Percentiles rank a stretch among this genome's conserved stretches.
Conservation (phyloP, 2,113 vertebrate genomes). For the Ailuropoda melanoleuca region DNA sequence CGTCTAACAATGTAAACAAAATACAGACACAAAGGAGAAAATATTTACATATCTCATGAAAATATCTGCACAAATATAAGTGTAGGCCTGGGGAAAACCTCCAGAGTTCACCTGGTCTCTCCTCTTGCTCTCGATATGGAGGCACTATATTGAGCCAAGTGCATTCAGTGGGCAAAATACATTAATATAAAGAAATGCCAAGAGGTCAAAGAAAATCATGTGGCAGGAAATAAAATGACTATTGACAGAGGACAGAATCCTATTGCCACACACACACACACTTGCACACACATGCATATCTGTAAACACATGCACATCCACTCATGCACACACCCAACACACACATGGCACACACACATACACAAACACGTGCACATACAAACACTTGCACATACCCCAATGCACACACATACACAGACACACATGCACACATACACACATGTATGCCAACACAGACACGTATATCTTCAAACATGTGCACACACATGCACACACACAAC, state of each 20-base stretch:
- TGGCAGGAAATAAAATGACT: background rate
- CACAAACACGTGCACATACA: background rate
- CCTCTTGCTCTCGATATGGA: background rate
- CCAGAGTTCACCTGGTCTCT: background rate
- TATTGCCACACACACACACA: background rate
- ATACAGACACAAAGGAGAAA: background rate
- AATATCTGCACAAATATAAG: background rate
- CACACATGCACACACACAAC: background rate
- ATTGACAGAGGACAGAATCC: background rate
- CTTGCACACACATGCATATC: too few species aligned
- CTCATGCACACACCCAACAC: background rate
- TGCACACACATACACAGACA: background rate
- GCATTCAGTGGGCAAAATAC: background rate
- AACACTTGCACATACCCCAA: background rate
- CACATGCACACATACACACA: background rate
- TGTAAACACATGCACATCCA: background rate
- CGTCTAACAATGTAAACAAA: constrained; percentile 2
- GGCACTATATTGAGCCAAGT: background rate
- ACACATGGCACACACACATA: background rate
- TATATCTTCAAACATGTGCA: too few species aligned
- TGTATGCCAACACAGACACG: too few species aligned
- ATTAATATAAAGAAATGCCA: background rate
- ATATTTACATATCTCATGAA: background rate
- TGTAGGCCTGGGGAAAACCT: background rate
- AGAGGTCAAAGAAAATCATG: background rate